These are phyloP conservation scores for Tautogolabrus adspersus DNA, from an alignment of 2,113 vertebrate genomes.

Conservation along the genomic window DNA sequence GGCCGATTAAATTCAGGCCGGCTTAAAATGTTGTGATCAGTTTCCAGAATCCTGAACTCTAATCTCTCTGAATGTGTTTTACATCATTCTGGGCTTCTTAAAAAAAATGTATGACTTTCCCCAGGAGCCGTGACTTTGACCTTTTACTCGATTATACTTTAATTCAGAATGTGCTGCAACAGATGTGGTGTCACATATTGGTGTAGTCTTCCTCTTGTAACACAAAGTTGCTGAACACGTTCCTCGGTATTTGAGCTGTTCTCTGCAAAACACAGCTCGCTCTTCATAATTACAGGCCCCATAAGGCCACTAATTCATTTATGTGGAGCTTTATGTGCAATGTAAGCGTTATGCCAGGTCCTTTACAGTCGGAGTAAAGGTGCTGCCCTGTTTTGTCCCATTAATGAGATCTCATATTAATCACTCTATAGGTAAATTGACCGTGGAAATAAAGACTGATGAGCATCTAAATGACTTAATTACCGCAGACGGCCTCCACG, in stretches of 20 bases:
- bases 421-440: conserved; percentile 53
- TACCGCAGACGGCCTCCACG: conserved; percentile 7
- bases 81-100: too few relatives aligned
- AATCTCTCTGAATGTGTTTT: too few relatives aligned
- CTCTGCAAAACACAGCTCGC: not conserved
- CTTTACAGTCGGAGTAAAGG: conserved; percentile 24
- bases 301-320: conserved; percentile 3
- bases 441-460: conserved; percentile 53
- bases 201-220: not conserved
- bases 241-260: not conserved
- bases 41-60: too few relatives aligned
- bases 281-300: not conserved
- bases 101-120: not conserved
- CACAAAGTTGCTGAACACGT: not conserved
- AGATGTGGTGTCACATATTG: not conserved
- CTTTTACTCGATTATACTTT: not conserved
- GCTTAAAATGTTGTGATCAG: too few relatives aligned
- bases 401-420: conserved; percentile 51
- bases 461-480: conserved; percentile 47
- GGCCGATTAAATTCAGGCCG: too few relatives aligned
- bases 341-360: conserved; percentile 13
- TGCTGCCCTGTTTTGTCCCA: conserved; percentile 31
- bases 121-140: not conserved
- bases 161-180: not conserved
- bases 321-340: conserved; percentile 25